These are phyloP conservation scores for Caenorhabditis tropicalis DNA, from an alignment of 1,140 invertebrate genomes.

Conservation along the genomic window DNA sequence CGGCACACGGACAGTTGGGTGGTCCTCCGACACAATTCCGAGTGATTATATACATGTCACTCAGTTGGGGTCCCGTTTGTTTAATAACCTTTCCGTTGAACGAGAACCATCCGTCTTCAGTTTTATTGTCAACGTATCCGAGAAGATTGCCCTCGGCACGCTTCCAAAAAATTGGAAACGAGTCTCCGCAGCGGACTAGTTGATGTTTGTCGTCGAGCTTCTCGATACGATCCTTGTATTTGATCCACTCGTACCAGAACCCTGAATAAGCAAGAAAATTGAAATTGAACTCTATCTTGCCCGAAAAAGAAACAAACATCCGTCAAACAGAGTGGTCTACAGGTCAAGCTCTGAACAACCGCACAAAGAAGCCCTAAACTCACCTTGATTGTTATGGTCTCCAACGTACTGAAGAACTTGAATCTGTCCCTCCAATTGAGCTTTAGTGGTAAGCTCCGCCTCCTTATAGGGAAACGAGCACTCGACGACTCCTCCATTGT, in stretches of 20 bases:
- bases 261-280: no score
- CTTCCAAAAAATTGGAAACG: slow-evolving; percentile 51
- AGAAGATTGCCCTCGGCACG: slow-evolving; percentile 35
- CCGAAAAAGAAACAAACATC: no score
- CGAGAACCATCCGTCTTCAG: slow-evolving; percentile 43
- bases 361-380: no score
- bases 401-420: slow-evolving; percentile 51
- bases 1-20: slow-evolving; percentile 54
- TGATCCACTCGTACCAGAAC: no score
- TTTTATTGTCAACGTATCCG: slow-evolving; percentile 64
- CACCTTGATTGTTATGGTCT: slow-evolving; percentile 56
- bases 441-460: slow-evolving; percentile 44
- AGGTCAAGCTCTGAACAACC: no score
- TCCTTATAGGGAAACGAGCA: slow-evolving; percentile 47
- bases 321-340: no score
- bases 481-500: slow-evolving; percentile 55
- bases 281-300: no score
- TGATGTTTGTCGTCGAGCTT: no score
- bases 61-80: slow-evolving; percentile 20
- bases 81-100: background rate
- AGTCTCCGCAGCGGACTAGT: slow-evolving; percentile 45
- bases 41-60: slow-evolving; percentile 57
- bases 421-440: slow-evolving; percentile 48
- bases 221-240: no score
- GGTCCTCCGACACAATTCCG: slow-evolving; percentile 53